Evolutionary conservation across 2,888 invertebrate genomes (phyloP), one percentile per base, ranked within the genome.

Genomic region (Ophonus ardosiacus): DNA sequence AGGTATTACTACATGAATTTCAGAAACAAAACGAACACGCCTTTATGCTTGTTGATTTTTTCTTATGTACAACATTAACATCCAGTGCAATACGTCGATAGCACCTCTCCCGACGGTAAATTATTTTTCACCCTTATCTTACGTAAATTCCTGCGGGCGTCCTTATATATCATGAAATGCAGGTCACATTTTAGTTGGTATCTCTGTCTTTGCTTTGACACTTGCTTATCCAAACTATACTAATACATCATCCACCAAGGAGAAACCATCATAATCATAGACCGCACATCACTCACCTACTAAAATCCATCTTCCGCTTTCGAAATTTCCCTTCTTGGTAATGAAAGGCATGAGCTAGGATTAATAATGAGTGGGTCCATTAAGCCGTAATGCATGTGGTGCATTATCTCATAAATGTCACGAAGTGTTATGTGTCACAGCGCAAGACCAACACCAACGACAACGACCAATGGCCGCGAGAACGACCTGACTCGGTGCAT

Each of bases 371-470:
- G 43, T 13, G 13, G 43, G 17, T 74, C 43, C 18, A 74, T 74
- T 74, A 74, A 8, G 40, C 68, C 18, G 40, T 74, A 74, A 74
- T 43, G 40, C 43, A 74, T 74, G 17, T 15, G 10, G n/a, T 68
- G 40, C 18, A 74, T 74, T 74, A 74, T 10, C 71, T 17, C 43
- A 43, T 74, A 74, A 74, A 68, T 8, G 18, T 18, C 40, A 74
- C 71, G 40, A 68, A 68, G 40, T 43, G 71, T 74, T 10, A 51
- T 51, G 43, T 51, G 43, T 51, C 13, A 51, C 43, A 13, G 13
- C 43, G 43, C 31, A 24, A 3, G 24, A 24, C 24, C 24, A 24
- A 6, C 43, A 24, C 24, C 24, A 24, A 6, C 43, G 63, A 6
- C 31, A 5, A 68, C n/a, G 31, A 31, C 68, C 31, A 31, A 15